Conservation (phyloP, 2,888 invertebrate genomes). For the Cristatella mucedo region DNA sequence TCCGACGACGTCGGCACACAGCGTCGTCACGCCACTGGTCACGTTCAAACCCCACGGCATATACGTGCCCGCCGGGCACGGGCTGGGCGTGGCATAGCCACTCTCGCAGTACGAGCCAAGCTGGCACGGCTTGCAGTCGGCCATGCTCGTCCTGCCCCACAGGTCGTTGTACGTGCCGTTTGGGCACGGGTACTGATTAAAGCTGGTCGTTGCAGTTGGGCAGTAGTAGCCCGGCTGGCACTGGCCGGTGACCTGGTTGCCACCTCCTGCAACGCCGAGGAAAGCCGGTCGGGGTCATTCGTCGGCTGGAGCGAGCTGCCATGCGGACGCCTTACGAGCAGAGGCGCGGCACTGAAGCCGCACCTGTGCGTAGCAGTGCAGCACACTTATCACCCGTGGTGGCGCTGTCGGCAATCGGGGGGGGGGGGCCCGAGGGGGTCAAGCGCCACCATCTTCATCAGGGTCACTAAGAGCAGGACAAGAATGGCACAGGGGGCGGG, state of each 20-base stretch:
- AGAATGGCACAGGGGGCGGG: too few species aligned
- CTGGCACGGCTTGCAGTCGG: constrained; percentile 27
- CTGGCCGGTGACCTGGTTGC: constrained; percentile 17
- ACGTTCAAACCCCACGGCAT: constrained; percentile 29
- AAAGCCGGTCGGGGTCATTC: too few species aligned
- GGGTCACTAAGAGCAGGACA: neutral
- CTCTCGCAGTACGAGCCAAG: constrained; percentile 34
- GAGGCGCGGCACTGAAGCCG: too few species aligned
- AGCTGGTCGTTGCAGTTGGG: constrained; percentile 22
- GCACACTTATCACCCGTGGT: too few species aligned
- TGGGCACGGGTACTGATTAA: constrained; percentile 24
- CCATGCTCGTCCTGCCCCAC: constrained; percentile 17
- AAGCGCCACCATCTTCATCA: neutral
- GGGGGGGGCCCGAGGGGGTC: too few species aligned
- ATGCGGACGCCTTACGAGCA: too few species aligned
- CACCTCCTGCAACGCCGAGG: constrained; percentile 28
- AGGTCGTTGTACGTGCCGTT: constrained; percentile 31
- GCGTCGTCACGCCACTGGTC: constrained; percentile 13
- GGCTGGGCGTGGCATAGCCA: constrained; percentile 19
- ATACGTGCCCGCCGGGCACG: constrained; percentile 27
- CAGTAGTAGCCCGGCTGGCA: constrained; percentile 32
- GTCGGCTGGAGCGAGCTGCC: too few species aligned
- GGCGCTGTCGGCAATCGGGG: too few species aligned
- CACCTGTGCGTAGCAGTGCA: too few species aligned
- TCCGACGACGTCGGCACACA: constrained; percentile 2